Percentiles rank a stretch among this genome's conserved stretches.
Evolutionary conservation across 2,797 vertebrate species (phyloP).

Genomic region (Neoniphon sammara): DNA sequence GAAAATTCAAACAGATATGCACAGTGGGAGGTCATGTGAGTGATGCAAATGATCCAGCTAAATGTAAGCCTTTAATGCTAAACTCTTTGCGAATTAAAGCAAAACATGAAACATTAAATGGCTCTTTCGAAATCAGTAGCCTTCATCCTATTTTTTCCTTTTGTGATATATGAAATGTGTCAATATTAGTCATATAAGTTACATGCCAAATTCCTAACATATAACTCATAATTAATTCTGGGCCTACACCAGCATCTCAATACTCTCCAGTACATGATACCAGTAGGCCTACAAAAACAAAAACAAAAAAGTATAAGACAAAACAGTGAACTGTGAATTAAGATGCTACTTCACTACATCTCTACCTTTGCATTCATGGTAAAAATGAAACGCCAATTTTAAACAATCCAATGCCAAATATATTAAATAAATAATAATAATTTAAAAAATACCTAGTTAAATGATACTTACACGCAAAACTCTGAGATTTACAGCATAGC

Average conservation of each 20-base stretch:
- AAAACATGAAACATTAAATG: conserved; percentile 6
- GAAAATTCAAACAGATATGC: background rate
- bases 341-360: background rate
- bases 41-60: background rate
- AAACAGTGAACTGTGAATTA: background rate
- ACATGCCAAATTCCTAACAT: background rate
- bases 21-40: conserved; percentile 6
- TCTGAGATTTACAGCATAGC: conserved; percentile 75
- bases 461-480: conserved; percentile 80
- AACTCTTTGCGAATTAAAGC: background rate
- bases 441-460: background rate
- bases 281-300: no score
- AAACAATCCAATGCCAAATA: no score
- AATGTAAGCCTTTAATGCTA: conserved; percentile 25
- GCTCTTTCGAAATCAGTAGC: background rate
- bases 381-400: background rate
- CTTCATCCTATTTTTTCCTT: background rate
- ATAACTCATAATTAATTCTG: background rate
- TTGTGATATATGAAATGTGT: background rate
- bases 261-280: no score
- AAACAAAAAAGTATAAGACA: background rate
- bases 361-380: background rate
- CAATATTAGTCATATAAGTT: background rate
- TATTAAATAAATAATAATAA: no score
- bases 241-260: background rate